These are phyloP conservation scores for Andrena dorsata DNA, from an alignment of 2,888 invertebrate species.

Conservation along the genomic window DNA sequence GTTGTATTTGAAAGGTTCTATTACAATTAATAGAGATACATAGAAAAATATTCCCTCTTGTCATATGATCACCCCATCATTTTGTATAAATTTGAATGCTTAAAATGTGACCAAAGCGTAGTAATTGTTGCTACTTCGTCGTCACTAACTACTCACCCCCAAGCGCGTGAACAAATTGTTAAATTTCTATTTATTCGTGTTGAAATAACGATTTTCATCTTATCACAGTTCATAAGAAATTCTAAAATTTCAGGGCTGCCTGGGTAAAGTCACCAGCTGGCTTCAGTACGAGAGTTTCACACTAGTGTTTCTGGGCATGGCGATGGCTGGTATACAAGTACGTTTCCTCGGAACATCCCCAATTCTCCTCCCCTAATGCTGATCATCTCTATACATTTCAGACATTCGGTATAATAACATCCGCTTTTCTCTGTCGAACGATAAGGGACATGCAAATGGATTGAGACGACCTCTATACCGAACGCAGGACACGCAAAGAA, in stretches of 20 bases:
- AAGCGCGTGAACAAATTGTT: too few relatives aligned
- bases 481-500: constrained; percentile 13
- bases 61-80: too few relatives aligned
- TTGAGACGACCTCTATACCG: constrained; percentile 36
- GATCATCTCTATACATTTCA: constrained; percentile 61
- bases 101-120: too few relatives aligned
- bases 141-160: too few relatives aligned
- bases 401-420: constrained; percentile 79
- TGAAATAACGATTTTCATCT: too few relatives aligned
- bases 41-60: too few relatives aligned
- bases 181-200: too few relatives aligned
- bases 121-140: too few relatives aligned
- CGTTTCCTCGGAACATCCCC: not conserved
- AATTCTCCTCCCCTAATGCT: not conserved
- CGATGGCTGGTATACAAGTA: constrained; percentile 81
- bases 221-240: not conserved
- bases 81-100: too few relatives aligned
- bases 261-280: constrained; percentile 84
- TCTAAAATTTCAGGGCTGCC: constrained; percentile 84
- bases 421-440: constrained; percentile 79
- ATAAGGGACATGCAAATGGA: constrained; percentile 75
- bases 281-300: constrained; percentile 84
- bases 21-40: too few relatives aligned
- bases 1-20: too few relatives aligned
- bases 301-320: constrained; percentile 84